These are phyloP conservation scores for Momotus momota DNA, from an alignment of 2,797 vertebrate genomes.

Conservation along the genomic window DNA sequence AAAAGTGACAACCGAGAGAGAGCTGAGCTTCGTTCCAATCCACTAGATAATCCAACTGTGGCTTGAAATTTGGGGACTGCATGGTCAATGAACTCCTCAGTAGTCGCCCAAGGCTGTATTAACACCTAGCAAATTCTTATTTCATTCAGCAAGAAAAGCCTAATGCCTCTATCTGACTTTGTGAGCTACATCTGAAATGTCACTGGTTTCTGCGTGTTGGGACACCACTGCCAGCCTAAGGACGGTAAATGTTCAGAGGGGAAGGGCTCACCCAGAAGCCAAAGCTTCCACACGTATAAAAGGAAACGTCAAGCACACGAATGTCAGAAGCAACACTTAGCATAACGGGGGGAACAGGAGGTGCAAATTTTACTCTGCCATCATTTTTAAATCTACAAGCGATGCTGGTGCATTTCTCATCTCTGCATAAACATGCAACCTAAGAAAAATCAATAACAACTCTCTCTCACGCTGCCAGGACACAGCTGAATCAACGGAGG, in stretches of 20 bases:
- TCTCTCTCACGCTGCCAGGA: background rate
- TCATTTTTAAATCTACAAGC: background rate
- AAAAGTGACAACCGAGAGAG: rapidly evolving
- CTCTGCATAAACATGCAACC: background rate
- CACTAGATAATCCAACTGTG: background rate
- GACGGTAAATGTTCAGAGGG: background rate
- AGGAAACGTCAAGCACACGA: background rate
- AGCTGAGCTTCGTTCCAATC: background rate
- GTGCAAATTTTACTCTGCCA: background rate
- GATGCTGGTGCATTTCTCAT: background rate
- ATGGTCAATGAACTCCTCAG: background rate
- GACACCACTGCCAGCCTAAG: background rate
- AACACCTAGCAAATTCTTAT: conserved; percentile 14
- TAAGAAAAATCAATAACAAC: background rate
- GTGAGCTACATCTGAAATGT: conserved; percentile 18
- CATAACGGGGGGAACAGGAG: background rate
- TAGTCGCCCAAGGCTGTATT: background rate
- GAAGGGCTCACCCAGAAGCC: background rate
- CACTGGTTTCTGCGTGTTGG: background rate
- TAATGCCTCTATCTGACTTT: background rate
- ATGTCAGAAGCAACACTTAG: background rate
- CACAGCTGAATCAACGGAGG: background rate
- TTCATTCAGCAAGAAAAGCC: background rate
- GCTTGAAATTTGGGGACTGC: background rate
- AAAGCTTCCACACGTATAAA: background rate